These are phyloP conservation scores for Brachionichthys hirsutus DNA, from an alignment of 2,113 vertebrate genomes.

Conservation along the genomic window DNA sequence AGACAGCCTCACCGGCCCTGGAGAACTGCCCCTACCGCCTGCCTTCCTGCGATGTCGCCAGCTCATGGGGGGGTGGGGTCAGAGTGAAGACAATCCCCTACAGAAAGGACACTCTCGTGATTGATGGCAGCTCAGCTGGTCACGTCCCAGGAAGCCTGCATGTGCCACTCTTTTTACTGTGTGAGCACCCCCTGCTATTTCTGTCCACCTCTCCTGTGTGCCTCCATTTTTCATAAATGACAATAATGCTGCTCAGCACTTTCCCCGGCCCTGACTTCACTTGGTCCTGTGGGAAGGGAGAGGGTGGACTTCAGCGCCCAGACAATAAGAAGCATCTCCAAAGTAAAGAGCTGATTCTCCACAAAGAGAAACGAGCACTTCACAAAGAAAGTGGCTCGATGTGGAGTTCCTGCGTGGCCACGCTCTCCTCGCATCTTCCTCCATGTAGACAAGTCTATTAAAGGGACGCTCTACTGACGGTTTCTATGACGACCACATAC, in stretches of 20 bases:
- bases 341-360: constrained; percentile 16
- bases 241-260: constrained; percentile 60
- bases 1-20: too few species aligned
- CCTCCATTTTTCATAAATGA: constrained; percentile 76
- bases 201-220: constrained; percentile 46
- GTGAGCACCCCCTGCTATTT: constrained; percentile 52
- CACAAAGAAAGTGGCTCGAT: too few species aligned
- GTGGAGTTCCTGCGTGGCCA: too few species aligned
- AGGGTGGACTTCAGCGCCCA: constrained; percentile 30
- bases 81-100: constrained; percentile 75
- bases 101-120: constrained; percentile 68
- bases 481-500: too few species aligned
- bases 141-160: constrained; percentile 61
- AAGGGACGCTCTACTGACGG: too few species aligned
- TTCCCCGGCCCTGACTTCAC: constrained; percentile 61
- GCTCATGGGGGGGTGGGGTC: constrained; percentile 65
- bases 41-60: constrained; percentile 41
- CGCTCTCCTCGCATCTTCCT: too few species aligned
- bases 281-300: constrained; percentile 3
- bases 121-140: constrained; percentile 65
- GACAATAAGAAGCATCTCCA: constrained; percentile 21
- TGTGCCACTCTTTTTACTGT: constrained; percentile 49
- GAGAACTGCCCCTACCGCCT: not conserved
- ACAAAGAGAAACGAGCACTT: too few species aligned
- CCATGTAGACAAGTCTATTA: too few species aligned